These are phyloP conservation scores for Linurgus olivaceus DNA, from an alignment of 2,797 vertebrate genomes.

Conservation along the genomic window DNA sequence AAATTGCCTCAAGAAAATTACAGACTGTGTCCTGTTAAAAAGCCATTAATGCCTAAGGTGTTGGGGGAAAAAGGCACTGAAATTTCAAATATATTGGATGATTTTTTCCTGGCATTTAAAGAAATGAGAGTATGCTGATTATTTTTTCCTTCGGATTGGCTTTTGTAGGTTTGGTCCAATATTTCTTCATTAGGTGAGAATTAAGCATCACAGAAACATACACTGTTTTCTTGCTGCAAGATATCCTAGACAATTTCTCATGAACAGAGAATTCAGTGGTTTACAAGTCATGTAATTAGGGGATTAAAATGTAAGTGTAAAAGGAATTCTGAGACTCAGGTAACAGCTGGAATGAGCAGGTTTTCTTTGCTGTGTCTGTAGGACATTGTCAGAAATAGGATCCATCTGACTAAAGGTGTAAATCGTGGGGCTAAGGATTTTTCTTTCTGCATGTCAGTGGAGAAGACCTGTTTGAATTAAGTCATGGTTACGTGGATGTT, in stretches of 20 bases:
- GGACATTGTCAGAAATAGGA: neutral
- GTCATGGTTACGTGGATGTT: neutral
- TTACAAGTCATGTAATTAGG: conserved; percentile 24
- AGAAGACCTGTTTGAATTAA: neutral
- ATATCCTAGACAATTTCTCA: neutral
- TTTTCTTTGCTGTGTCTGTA: neutral
- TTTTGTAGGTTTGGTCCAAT: neutral
- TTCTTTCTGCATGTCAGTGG: neutral
- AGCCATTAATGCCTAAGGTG: neutral
- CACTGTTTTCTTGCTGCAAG: neutral
- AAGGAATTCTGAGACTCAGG: neutral
- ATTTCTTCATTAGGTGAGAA: neutral
- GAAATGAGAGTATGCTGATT: neutral
- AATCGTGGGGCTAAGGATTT: neutral
- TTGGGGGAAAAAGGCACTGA: neutral
- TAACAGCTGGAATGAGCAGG: conserved; percentile 24
- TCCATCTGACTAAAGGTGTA: neutral
- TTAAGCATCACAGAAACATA: neutral
- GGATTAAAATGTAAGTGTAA: conserved; percentile 35
- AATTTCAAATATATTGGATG: neutral
- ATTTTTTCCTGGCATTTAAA: neutral
- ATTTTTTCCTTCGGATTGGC: neutral
- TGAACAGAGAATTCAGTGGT: neutral
- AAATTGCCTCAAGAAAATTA: conserved; percentile 35
- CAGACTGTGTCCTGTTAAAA: neutral